Evolutionary conservation across 2,113 vertebrate genomes (phyloP).

Genomic region (Grammomys surdaster): DNA sequence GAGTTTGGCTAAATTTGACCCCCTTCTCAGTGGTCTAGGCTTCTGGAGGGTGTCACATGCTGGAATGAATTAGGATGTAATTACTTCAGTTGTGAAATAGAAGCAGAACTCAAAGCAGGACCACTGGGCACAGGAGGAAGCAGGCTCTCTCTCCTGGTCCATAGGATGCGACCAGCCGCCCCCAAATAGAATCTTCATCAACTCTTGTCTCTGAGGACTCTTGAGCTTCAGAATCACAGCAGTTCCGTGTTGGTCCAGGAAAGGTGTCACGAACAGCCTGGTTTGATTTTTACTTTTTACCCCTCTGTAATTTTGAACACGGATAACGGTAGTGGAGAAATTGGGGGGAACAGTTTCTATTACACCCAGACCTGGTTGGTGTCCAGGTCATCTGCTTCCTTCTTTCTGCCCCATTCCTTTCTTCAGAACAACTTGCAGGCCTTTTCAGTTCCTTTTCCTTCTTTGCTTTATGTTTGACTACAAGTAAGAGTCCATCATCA

Average conservation of each 20-base stretch:
- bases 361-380: background rate
- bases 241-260: background rate
- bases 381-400: background rate
- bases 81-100: background rate
- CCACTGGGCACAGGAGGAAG: background rate
- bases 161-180: too few relatives aligned
- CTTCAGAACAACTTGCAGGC: background rate
- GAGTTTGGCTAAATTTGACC: background rate
- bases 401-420: background rate
- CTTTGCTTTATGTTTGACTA: background rate
- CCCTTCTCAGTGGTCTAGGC: background rate
- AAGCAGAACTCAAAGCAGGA: background rate
- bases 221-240: too few relatives aligned
- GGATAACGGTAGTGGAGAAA: background rate
- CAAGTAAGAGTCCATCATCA: background rate
- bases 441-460: background rate
- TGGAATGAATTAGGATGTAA: background rate
- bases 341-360: background rate
- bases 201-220: background rate
- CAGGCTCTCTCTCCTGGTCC: background rate
- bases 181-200: background rate
- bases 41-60: background rate
- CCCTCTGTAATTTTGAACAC: background rate
- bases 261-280: background rate
- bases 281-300: background rate